These are phyloP conservation scores for Mormyrus iriodes DNA, from an alignment of 2,113 vertebrate species.

Conservation along the genomic window DNA sequence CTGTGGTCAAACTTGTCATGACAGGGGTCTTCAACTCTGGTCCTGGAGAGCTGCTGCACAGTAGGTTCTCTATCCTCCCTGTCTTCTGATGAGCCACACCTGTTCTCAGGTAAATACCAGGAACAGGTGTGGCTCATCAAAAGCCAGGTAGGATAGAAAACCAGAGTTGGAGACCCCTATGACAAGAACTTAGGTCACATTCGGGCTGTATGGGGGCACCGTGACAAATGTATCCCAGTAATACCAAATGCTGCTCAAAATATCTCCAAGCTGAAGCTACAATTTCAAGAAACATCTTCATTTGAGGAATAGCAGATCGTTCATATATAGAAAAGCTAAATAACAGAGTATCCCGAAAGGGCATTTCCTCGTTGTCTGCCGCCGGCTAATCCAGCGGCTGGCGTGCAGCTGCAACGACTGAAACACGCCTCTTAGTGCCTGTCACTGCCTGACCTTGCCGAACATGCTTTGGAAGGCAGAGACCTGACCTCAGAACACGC, in stretches of 20 bases:
- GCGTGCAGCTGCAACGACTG: not conserved
- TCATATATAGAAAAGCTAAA: slow-evolving; percentile 7
- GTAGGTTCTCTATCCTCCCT: not conserved
- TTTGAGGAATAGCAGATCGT: not conserved
- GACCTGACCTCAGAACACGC: not conserved
- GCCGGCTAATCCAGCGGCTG: not conserved
- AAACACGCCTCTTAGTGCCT: not conserved
- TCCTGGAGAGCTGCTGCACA: not conserved
- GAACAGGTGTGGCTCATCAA: not conserved
- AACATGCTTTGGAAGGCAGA: not conserved
- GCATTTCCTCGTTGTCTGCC: not conserved
- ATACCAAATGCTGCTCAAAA: not conserved
- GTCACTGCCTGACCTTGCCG: not conserved
- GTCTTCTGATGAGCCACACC: not conserved
- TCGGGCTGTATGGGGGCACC: not conserved
- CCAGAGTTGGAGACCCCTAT: not conserved
- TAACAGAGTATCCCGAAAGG: not conserved
- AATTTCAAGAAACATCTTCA: not conserved
- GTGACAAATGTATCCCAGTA: not conserved
- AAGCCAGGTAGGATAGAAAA: not conserved
- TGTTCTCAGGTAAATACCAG: not conserved
- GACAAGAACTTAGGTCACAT: not conserved
- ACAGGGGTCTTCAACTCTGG: not conserved
- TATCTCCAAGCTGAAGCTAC: not conserved
- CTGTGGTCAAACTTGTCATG: not conserved